phyloP scores from a whole-genome alignment of 1,140 invertebrate species.

The Leptinotarsa undecemlineata region DNA sequence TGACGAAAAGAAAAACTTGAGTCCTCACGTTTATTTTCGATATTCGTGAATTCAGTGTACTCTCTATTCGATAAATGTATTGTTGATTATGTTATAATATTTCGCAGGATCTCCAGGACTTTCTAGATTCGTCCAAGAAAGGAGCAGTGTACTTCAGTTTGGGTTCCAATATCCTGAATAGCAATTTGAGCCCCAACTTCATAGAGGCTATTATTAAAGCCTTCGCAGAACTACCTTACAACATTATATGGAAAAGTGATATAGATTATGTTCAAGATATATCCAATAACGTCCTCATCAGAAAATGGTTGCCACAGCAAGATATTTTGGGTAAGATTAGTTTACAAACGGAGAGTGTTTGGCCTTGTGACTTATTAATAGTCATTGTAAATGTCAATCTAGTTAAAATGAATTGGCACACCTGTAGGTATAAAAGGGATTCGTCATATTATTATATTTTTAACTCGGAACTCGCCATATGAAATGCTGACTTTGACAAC shows the following conservation, averaged over 20 bases:
- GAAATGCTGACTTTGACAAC: no score
- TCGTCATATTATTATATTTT: no score
- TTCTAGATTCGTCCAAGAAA: slow-evolving; percentile 55
- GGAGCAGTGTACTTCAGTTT: slow-evolving; percentile 64
- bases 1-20: no score
- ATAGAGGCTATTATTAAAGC: slow-evolving; percentile 57
- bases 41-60: neutral
- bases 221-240: slow-evolving; percentile 58
- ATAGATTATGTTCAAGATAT: slow-evolving; percentile 58
- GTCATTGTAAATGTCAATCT: no score
- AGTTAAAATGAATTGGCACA: no score
- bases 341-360: no score
- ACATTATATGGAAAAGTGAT: slow-evolving; percentile 64
- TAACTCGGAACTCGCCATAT: no score
- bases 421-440: no score
- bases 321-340: slow-evolving; percentile 69
- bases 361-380: no score
- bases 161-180: slow-evolving; percentile 61
- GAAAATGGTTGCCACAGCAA: slow-evolving; percentile 72
- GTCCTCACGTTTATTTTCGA: no score
- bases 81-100: neutral
- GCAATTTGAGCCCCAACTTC: slow-evolving; percentile 57
- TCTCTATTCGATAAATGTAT: neutral
- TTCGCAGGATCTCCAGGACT: slow-evolving; percentile 54
- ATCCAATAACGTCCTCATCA: slow-evolving; percentile 64